Evolutionary conservation across 2,113 vertebrate genomes (phyloP).

Genomic region (Arizona elegans): DNA sequence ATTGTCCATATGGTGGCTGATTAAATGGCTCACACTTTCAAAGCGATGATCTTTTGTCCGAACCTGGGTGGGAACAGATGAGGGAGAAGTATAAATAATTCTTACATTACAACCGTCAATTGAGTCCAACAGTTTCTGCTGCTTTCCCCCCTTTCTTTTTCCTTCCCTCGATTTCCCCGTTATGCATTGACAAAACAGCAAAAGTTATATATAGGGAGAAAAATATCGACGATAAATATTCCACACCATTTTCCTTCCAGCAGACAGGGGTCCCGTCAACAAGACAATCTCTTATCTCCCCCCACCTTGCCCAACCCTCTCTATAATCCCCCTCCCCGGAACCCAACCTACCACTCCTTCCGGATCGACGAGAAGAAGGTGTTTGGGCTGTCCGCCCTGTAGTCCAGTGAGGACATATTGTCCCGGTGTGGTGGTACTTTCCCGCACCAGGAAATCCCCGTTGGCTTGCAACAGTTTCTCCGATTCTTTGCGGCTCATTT

Average conservation of each 20-base stretch:
- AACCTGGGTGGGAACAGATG: constrained; percentile 73
- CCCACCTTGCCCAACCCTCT: too few species aligned
- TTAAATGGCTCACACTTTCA: constrained; percentile 95
- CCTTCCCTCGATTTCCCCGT: too few species aligned
- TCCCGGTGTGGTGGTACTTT: constrained; percentile 90
- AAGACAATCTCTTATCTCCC: too few species aligned
- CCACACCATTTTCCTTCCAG: neutral
- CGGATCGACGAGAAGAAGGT: constrained; percentile 92
- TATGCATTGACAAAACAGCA: too few species aligned
- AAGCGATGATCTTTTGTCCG: constrained; percentile 96
- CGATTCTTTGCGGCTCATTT: constrained; percentile 85
- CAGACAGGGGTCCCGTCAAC: neutral
- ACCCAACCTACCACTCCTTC: constrained; percentile 89
- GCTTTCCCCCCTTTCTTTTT: too few species aligned
- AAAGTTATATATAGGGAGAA: too few species aligned
- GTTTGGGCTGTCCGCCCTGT: constrained; percentile 92
- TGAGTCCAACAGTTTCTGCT: too few species aligned
- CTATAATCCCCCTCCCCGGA: accelerated
- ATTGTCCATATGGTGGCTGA: constrained; percentile 99
- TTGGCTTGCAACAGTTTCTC: constrained; percentile 87
- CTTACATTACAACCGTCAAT: too few species aligned
- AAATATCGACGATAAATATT: neutral
- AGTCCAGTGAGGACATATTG: constrained; percentile 95
- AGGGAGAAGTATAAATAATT: neutral
- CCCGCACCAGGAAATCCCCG: constrained; percentile 92